Evolutionary conservation across 1,140 invertebrate genomes (phyloP).

Genomic region (Drosophila pseudoobscura): DNA sequence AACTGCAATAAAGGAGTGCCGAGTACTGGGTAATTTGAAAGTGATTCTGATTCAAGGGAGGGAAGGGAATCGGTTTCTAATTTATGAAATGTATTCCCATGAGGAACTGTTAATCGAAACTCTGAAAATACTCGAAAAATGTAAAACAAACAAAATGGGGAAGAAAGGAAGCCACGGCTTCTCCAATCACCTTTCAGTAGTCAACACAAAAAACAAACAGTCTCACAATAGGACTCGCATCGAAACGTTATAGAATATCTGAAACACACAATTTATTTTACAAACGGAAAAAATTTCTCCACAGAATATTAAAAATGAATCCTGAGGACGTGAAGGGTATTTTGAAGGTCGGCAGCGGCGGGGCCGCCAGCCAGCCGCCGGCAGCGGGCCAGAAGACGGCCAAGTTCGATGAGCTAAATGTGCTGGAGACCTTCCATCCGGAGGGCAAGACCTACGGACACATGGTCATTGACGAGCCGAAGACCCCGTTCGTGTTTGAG

Average conservation of each 20-base stretch:
- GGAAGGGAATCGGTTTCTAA: not conserved
- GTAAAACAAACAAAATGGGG: too few species aligned
- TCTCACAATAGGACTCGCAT: too few species aligned
- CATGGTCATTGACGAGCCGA: slow-evolving; percentile 99
- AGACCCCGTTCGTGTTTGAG: slow-evolving; percentile 93
- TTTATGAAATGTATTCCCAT: not conserved
- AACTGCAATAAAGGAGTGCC: not conserved
- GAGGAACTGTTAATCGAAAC: too few species aligned
- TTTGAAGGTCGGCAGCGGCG: slow-evolving; percentile 18
- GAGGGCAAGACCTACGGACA: slow-evolving; percentile 94
- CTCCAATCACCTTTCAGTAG: too few species aligned
- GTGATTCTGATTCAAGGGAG: not conserved
- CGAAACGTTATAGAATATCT: too few species aligned
- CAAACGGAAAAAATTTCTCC: not conserved
- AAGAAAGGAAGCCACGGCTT: too few species aligned
- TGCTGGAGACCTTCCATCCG: slow-evolving; percentile 68
- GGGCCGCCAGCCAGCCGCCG: not conserved
- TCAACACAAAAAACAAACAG: too few species aligned
- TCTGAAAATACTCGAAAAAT: too few species aligned
- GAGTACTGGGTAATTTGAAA: slow-evolving; percentile 18
- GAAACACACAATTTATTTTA: too few species aligned
- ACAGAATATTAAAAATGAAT: not conserved
- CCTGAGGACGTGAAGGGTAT: slow-evolving; percentile 34
- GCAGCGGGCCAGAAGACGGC: slow-evolving; percentile 29
- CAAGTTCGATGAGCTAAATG: slow-evolving; percentile 69